Conservation (phyloP, 2,797 vertebrate species). For the Microhierax caerulescens region DNA sequence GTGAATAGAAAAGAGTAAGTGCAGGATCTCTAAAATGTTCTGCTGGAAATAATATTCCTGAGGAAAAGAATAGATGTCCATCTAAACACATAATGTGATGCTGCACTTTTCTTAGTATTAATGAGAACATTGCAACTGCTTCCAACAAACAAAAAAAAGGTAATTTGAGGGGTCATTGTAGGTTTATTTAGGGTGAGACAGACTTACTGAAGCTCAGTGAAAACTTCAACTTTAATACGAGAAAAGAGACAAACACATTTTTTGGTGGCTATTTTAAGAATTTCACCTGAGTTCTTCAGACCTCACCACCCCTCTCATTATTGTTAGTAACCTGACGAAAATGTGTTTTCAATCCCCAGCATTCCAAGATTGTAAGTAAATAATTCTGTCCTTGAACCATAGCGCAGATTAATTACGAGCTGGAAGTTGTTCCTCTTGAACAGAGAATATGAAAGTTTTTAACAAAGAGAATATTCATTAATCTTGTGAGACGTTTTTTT, state of each 20-base stretch:
- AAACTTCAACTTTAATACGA: not conserved
- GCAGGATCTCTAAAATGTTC: not conserved
- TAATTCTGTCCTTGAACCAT: constrained; percentile 54
- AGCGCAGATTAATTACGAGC: constrained; percentile 22
- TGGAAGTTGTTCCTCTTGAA: constrained; percentile 19
- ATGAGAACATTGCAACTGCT: not conserved
- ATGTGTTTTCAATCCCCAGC: constrained; percentile 5
- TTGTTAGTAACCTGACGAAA: not conserved
- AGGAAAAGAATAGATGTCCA: not conserved
- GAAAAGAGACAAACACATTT: not conserved
- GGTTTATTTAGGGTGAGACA: not conserved
- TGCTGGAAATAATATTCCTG: not conserved
- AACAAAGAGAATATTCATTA: constrained; percentile 53
- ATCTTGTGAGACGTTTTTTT: not conserved
- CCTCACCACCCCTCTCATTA: not conserved
- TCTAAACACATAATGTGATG: not conserved
- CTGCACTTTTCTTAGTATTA: not conserved
- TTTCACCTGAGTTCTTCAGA: constrained; percentile 28
- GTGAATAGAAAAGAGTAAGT: not conserved
- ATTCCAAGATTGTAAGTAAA: constrained; percentile 51
- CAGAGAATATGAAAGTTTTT: not conserved
- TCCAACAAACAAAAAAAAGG: not conserved
- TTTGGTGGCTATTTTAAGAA: constrained; percentile 23
- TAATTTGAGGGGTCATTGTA: not conserved
- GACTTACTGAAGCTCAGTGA: not conserved